These are phyloP conservation scores for Mechanitis messenoides DNA, from an alignment of 2,888 invertebrate genomes.

Conservation along the genomic window DNA sequence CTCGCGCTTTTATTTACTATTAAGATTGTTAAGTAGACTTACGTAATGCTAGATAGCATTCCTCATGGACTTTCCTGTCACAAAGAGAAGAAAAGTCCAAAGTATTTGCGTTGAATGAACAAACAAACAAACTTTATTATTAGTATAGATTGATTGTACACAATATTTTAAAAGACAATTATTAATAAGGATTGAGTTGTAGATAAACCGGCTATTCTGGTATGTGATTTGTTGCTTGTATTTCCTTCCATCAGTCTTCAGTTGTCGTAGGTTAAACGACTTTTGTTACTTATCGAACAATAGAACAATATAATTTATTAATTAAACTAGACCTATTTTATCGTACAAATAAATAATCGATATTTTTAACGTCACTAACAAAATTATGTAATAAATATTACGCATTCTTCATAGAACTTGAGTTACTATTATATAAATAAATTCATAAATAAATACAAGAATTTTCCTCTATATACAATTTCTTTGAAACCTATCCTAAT, in stretches of 20 bases:
- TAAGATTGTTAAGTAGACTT: too few species aligned
- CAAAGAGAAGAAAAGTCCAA: too few species aligned
- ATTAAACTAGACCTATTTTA: too few species aligned
- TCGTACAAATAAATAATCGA: neutral
- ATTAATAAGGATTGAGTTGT: too few species aligned
- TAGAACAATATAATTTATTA: too few species aligned
- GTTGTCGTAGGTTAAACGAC: slow-evolving; percentile 17
- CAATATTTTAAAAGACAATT: too few species aligned
- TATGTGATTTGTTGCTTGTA: neutral
- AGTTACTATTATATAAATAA: neutral
- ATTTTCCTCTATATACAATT: slow-evolving; percentile 3
- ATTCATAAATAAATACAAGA: neutral
- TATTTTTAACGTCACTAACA: neutral
- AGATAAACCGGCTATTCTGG: slow-evolving; percentile 11
- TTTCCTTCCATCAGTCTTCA: neutral
- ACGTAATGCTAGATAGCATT: too few species aligned
- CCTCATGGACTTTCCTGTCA: too few species aligned
- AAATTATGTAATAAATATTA: neutral
- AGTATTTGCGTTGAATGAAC: too few species aligned
- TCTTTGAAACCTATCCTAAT: slow-evolving; percentile 3
- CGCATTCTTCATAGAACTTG: neutral
- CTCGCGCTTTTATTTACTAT: too few species aligned
- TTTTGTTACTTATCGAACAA: slow-evolving; percentile 6
- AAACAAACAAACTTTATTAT: too few species aligned
- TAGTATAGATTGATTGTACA: too few species aligned